Conservation (phyloP, 2,113 vertebrate species). For the Ahaetulla prasina region DNA sequence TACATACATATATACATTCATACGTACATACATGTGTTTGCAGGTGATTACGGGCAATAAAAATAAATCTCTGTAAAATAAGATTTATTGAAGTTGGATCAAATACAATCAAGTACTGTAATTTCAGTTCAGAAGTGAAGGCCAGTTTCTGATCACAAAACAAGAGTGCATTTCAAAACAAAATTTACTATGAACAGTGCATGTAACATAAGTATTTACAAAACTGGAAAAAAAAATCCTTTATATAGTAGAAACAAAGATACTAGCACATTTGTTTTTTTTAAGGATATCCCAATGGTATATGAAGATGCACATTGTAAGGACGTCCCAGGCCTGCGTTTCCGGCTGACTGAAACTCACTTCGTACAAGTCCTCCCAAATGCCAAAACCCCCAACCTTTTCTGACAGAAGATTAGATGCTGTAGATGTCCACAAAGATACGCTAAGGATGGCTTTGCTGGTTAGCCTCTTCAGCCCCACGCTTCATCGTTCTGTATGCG, state of each 20-base stretch:
- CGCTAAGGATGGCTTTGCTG: neutral
- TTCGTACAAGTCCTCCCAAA: slow-evolving; percentile 51
- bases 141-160: slow-evolving; percentile 79
- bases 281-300: slow-evolving; percentile 51
- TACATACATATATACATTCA: no score
- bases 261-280: slow-evolving; percentile 53
- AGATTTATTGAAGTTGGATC: slow-evolving; percentile 91
- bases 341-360: slow-evolving; percentile 52
- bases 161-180: slow-evolving; percentile 83
- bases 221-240: slow-evolving; percentile 58
- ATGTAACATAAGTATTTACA: slow-evolving; percentile 79
- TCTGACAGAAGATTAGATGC: slow-evolving; percentile 35
- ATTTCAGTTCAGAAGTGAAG: slow-evolving; percentile 85
- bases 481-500: slow-evolving; percentile 41
- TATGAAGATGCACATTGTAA: slow-evolving; percentile 70
- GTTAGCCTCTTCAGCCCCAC: slow-evolving; percentile 44
- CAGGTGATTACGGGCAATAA: neutral
- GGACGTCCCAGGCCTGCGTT: slow-evolving; percentile 54
- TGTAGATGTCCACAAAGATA: slow-evolving; percentile 37
- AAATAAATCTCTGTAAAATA: slow-evolving; percentile 47
- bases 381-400: slow-evolving; percentile 35
- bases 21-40: neutral
- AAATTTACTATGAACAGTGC: slow-evolving; percentile 81
- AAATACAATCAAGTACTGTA: slow-evolving; percentile 89
- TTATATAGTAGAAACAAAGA: slow-evolving; percentile 67